These are phyloP conservation scores for Phymastichus coffea DNA, from an alignment of 1,140 invertebrate species.

Conservation along the genomic window DNA sequence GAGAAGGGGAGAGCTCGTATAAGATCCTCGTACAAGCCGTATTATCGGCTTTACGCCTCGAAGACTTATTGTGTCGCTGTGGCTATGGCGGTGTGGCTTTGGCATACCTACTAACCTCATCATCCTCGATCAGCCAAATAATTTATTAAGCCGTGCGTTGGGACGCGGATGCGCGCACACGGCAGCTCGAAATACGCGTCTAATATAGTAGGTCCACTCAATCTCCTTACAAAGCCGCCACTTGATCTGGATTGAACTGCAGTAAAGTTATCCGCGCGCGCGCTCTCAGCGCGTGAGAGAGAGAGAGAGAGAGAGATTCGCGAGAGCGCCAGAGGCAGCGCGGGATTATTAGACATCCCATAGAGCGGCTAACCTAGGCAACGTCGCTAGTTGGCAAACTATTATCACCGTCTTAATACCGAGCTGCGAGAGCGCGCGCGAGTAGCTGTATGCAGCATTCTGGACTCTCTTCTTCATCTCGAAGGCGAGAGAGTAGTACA, in stretches of 20 bases:
- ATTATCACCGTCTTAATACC: conserved; percentile 55
- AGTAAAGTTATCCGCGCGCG: conserved; percentile 54
- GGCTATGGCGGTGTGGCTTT: neutral
- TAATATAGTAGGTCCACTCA: neutral
- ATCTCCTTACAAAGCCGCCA: conserved; percentile 15
- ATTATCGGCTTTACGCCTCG: conserved; percentile 11
- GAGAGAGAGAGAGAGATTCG: too few species aligned
- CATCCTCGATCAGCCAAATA: neutral
- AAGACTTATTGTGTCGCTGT: neutral
- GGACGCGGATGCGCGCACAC: neutral
- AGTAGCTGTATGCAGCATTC: neutral
- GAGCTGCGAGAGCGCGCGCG: neutral
- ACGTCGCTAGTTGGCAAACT: conserved; percentile 51
- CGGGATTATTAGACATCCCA: conserved; percentile 57
- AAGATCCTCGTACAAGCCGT: too few species aligned
- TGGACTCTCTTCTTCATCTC: conserved; percentile 9
- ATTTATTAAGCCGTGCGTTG: neutral
- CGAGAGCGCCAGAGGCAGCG: too few species aligned
- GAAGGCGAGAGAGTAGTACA: neutral
- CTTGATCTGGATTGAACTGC: conserved; percentile 30
- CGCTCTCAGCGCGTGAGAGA: too few species aligned
- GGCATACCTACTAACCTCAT: conserved; percentile 12
- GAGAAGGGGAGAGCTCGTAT: too few species aligned
- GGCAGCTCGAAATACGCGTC: too few species aligned
- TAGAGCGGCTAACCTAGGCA: conserved; percentile 36